phyloP scores from a whole-genome alignment of 2,797 vertebrate species.

The Anguilla megastoma region DNA sequence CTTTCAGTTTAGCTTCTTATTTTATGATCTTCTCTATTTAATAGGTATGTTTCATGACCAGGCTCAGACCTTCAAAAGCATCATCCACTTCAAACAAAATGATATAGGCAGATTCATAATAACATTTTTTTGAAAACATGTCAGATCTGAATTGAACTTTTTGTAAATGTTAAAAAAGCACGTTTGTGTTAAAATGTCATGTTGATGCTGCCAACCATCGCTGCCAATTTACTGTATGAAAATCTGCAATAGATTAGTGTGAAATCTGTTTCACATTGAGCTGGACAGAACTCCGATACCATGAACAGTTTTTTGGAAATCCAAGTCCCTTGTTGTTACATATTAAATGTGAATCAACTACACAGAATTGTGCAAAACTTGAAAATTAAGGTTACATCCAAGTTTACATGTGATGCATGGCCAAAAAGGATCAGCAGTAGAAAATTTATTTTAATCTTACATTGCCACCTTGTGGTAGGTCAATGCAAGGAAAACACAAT shows the following conservation, averaged over 20 bases:
- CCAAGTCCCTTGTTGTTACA: neutral
- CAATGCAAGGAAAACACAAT: neutral
- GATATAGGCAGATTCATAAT: neutral
- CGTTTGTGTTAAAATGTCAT: neutral
- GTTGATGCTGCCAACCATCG: neutral
- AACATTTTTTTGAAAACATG: neutral
- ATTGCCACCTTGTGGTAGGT: constrained; percentile 63
- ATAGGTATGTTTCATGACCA: constrained; percentile 26
- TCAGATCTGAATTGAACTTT: neutral
- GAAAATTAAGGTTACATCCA: constrained; percentile 15
- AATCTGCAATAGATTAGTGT: neutral
- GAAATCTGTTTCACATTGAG: constrained; percentile 37
- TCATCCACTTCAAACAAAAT: neutral
- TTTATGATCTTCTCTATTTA: constrained; percentile 42
- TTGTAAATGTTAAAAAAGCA: neutral
- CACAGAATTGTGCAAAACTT: neutral
- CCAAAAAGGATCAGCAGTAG: constrained; percentile 26
- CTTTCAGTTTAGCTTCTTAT: neutral
- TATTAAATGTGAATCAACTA: neutral
- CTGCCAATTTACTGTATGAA: neutral
- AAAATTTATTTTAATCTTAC: constrained; percentile 32
- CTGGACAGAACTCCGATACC: neutral
- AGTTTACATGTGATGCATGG: neutral
- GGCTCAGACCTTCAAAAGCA: neutral
- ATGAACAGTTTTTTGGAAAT: neutral